phyloP scores from a whole-genome alignment of 1,140 invertebrate species.

The Drosophila repleta region DNA sequence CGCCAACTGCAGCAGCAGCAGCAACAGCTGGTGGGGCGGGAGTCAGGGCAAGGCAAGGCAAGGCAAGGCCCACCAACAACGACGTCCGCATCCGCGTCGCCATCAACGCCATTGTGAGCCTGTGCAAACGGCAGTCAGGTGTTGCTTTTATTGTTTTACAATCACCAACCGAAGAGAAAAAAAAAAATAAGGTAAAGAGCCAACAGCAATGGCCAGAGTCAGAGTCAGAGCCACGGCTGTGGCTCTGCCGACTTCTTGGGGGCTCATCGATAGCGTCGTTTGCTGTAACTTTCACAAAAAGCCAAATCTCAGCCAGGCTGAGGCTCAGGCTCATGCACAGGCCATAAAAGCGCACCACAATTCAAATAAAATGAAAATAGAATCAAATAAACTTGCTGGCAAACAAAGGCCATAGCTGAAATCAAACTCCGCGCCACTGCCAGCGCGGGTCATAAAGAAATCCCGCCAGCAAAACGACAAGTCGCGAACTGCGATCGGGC shows the following conservation, averaged over 20 bases:
- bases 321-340: no score
- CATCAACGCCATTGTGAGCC: constrained; percentile 69
- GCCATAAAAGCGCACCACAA: constrained; percentile 76
- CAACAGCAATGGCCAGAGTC: constrained; percentile 34
- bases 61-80: constrained; percentile 37
- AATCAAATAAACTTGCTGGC: constrained; percentile 73
- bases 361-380: constrained; percentile 82
- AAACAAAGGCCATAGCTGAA: constrained; percentile 65
- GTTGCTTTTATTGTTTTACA: constrained; percentile 82
- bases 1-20: constrained; percentile 14
- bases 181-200: not conserved
- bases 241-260: constrained; percentile 16
- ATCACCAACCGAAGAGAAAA: constrained; percentile 53
- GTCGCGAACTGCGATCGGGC: constrained; percentile 63
- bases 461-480: constrained; percentile 46
- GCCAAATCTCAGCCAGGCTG: constrained; percentile 66
- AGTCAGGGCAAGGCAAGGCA: constrained; percentile 6
- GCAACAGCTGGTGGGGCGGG: not conserved
- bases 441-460: constrained; percentile 75
- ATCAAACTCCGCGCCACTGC: constrained; percentile 49
- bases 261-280: constrained; percentile 29
- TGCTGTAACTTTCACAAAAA: constrained; percentile 51
- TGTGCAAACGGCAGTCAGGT: constrained; percentile 74
- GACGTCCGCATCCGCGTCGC: constrained; percentile 46
- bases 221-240: constrained; percentile 1